Evolutionary conservation across 2,888 invertebrate species (phyloP), one percentile per base, ranked within the genome.

Genomic region (Desoria tigrina): DNA sequence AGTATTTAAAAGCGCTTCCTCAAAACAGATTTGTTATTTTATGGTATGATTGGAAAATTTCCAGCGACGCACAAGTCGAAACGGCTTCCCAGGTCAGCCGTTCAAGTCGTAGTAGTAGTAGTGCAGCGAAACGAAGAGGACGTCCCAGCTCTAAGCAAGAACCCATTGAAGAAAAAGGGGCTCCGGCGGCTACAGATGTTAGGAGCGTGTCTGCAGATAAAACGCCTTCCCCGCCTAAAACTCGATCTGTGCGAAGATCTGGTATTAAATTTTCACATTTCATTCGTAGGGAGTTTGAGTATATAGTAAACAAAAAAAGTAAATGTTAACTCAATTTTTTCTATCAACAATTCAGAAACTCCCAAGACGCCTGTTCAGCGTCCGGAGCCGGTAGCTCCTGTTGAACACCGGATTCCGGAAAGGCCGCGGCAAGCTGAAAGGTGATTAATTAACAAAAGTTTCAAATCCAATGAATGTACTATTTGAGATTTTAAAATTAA

Each of bases 41-140:
- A 45, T 45, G 4, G 9, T 45, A 18, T 21, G 39, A 39, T 39
- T 39, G 9, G 39, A 32, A 7, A 32, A 32, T n/a, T 64, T 27
- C n/a, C 9, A 68, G 68, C 18, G 69, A 69, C 21, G 69, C 64
- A 27, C 37, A 54, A 0, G 28, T 66, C 1, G 69, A 69, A 60
- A 69, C 64, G 9, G 69, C 66, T 16, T 66, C 66, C 1, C 39
- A 63, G 26, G 58, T 57, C 0, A 67, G 63, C 18, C 59, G 61
- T 3, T 49, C 66, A 11, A 69, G 69, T 53, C 54, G 65, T 2
- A 45, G 62, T 3, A 69, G 69, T 26, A 56, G 56, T 2, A 61
- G 50, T 16, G 26, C 63, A 50, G 18, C 49, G 11, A 32, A 32
- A 63, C 58, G 1, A n/a, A 6, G 45, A 6, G 45, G 32, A 11